A percentile compares a stretch with the other conserved stretches of the same genome.
Conservation (phyloP, 2,113 vertebrate genomes). For the Patagioenas fasciata region DNA sequence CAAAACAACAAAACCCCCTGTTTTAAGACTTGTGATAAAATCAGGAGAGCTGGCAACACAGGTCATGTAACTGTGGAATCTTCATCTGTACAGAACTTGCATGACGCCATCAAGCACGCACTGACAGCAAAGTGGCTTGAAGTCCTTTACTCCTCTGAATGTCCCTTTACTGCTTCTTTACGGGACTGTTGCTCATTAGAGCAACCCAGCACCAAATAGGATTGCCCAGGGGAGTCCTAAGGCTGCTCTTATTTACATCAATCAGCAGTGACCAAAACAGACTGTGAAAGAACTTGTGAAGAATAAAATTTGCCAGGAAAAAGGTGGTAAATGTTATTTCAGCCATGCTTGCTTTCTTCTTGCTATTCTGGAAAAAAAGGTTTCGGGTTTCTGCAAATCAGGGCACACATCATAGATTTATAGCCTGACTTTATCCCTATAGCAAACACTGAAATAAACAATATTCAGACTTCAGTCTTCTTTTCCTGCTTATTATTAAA, state of each 20-base stretch:
- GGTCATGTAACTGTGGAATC: neutral
- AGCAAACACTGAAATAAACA: neutral
- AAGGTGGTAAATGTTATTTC: neutral
- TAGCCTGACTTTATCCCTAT: neutral
- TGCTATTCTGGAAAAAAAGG: neutral
- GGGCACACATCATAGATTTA: neutral
- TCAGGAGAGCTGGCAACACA: neutral
- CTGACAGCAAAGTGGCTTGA: neutral
- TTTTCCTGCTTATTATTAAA: neutral
- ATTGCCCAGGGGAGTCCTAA: neutral
- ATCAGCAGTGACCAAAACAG: neutral
- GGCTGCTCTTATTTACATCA: neutral
- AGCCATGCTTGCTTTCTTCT: neutral
- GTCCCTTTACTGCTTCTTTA: neutral
- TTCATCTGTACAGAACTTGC: neutral
- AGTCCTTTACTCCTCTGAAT: neutral
- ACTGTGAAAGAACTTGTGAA: neutral
- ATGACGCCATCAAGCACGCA: neutral
- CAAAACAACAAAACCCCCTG: neutral
- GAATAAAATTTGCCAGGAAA: neutral
- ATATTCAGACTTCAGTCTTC: neutral
- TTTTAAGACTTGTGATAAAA: neutral
- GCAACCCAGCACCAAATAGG: neutral
- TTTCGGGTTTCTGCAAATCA: neutral
- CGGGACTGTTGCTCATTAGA: neutral